phyloP scores from a whole-genome alignment of 2,113 vertebrate genomes.

The Eulemur rufifrons region DNA sequence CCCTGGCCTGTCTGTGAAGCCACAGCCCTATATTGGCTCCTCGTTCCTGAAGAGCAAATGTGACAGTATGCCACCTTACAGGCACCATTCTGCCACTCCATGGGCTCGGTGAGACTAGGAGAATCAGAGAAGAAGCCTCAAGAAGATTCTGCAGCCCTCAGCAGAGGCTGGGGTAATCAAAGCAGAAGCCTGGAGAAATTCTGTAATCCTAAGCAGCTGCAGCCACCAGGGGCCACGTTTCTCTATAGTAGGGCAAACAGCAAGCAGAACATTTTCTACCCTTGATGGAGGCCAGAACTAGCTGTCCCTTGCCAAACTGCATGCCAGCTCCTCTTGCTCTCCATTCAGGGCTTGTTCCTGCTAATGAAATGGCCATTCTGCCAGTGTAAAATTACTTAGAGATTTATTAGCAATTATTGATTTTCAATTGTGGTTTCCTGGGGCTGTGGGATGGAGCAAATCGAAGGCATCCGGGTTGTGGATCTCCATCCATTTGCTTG shows the following conservation, averaged over 20 bases:
- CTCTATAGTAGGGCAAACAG: slow-evolving; percentile 53
- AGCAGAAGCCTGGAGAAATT: slow-evolving; percentile 68
- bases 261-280: slow-evolving; percentile 61
- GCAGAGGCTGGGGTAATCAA: background rate
- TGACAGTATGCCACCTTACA: slow-evolving; percentile 42
- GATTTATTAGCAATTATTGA: slow-evolving; percentile 84
- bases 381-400: slow-evolving; percentile 76
- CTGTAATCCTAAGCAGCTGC: slow-evolving; percentile 58
- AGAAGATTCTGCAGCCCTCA: slow-evolving; percentile 57
- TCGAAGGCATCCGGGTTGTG: slow-evolving; percentile 70
- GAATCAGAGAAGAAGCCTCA: slow-evolving; percentile 55
- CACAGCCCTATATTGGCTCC: background rate
- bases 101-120: slow-evolving; percentile 68
- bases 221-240: slow-evolving; percentile 66
- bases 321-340: slow-evolving; percentile 59
- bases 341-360: slow-evolving; percentile 68
- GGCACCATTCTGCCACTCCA: slow-evolving; percentile 57
- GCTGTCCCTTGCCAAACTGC: background rate
- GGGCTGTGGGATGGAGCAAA: slow-evolving; percentile 69
- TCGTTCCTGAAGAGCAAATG: slow-evolving; percentile 69
- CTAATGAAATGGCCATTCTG: slow-evolving; percentile 80
- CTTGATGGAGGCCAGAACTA: background rate
- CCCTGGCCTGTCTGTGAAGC: slow-evolving; percentile 12
- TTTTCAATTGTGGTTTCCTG: slow-evolving; percentile 83
- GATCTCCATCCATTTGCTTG: slow-evolving; percentile 73